Percentiles rank a stretch among this genome's conserved stretches.
Evolutionary conservation across 2,113 vertebrate species (phyloP).

Genomic region (Ursus arctos): DNA sequence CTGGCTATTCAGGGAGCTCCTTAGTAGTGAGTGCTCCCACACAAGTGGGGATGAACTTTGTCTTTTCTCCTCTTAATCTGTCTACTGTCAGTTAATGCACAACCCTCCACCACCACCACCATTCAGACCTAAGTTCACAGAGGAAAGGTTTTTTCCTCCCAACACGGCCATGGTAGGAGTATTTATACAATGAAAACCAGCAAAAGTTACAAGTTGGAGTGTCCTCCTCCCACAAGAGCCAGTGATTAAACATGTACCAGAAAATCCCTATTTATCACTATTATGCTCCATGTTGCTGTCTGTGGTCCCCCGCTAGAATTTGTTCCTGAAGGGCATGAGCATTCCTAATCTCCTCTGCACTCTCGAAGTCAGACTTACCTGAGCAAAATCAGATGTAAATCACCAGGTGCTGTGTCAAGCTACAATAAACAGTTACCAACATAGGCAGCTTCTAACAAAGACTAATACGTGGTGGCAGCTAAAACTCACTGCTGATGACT

Average conservation of each 20-base stretch:
- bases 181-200: not conserved
- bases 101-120: not conserved
- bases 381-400: not conserved
- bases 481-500: not conserved
- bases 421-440: not conserved
- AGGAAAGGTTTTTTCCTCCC: not conserved
- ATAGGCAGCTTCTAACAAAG: not conserved
- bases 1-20: not conserved
- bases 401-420: not conserved
- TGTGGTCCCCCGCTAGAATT: not conserved
- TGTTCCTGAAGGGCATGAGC: not conserved
- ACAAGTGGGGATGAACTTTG: not conserved
- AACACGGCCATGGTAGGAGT: not conserved
- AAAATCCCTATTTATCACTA: not conserved
- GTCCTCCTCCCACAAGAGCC: not conserved
- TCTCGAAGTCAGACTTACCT: not conserved
- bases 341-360: not conserved
- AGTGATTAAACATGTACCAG: not conserved
- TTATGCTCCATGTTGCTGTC: not conserved
- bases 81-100: not conserved
- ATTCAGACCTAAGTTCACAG: not conserved
- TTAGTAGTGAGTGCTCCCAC: not conserved
- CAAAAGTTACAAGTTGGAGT: not conserved
- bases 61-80: not conserved
- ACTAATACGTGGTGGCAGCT: not conserved